These are phyloP conservation scores for Pseudoatta argentina DNA, from an alignment of 1,140 invertebrate species.

Conservation along the genomic window DNA sequence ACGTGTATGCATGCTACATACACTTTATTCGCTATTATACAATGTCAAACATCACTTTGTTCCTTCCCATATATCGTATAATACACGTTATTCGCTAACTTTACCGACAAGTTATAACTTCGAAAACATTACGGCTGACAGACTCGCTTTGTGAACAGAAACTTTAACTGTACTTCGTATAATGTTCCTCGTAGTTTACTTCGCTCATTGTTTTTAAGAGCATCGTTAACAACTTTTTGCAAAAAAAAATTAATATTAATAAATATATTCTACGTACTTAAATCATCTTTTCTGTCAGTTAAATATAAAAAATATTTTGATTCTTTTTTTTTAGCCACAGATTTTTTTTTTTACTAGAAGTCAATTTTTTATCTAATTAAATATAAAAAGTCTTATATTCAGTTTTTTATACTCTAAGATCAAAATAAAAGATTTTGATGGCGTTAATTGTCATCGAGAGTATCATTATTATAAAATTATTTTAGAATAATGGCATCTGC, in stretches of 20 bases:
- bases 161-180: neutral
- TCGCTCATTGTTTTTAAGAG: neutral
- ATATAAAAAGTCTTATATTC: too few relatives aligned
- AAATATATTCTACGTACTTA: neutral
- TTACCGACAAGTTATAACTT: conserved; percentile 42
- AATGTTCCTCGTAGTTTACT: neutral
- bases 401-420: neutral
- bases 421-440: neutral
- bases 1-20: neutral
- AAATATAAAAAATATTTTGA: neutral
- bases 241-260: conserved; percentile 7
- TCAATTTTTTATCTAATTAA: neutral
- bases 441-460: neutral
- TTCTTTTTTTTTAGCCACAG: neutral
- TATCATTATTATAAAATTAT: conserved; percentile 2
- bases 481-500: conserved; percentile 18
- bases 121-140: neutral
- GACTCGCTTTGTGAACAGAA: neutral
- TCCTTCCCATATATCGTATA: neutral
- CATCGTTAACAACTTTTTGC: neutral
- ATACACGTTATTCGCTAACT: neutral
- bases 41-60: conserved; percentile 21
- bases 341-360: neutral
- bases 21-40: conserved; percentile 19
- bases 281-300: neutral